These are phyloP conservation scores for Limonius californicus DNA, from an alignment of 1,140 invertebrate genomes.

Conservation along the genomic window DNA sequence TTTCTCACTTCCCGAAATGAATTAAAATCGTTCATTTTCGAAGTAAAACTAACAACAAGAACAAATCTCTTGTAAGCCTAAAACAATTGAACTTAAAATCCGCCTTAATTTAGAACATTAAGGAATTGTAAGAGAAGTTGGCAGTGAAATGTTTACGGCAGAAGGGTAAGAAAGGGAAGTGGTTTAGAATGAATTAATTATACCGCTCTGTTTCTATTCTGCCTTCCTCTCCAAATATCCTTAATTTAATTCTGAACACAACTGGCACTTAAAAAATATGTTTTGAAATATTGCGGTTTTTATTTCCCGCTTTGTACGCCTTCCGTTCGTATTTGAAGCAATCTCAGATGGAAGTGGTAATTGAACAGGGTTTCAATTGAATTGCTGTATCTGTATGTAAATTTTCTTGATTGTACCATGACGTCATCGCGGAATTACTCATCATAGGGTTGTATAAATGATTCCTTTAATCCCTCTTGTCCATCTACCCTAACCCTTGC, in stretches of 20 bases:
- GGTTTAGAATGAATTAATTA: slow-evolving; percentile 1
- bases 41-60: too few species aligned
- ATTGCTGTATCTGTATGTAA: neutral
- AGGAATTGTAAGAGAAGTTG: neutral
- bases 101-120: neutral
- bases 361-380: neutral
- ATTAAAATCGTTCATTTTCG: too few species aligned
- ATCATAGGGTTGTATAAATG: neutral
- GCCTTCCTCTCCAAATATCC: neutral
- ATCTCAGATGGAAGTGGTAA: neutral
- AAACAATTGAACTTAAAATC: neutral
- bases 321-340: neutral
- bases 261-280: neutral
- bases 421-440: neutral
- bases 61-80: neutral
- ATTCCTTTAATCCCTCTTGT: neutral
- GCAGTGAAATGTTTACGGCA: neutral
- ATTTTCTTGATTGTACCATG: neutral
- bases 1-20: too few species aligned
- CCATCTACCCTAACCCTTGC: neutral
- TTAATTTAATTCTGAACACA: neutral
- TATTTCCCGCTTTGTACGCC: neutral
- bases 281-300: neutral
- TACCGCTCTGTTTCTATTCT: neutral
- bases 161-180: neutral